phyloP scores from a whole-genome alignment of 2,797 vertebrate species.

The Sebastes taczanowskii region DNA sequence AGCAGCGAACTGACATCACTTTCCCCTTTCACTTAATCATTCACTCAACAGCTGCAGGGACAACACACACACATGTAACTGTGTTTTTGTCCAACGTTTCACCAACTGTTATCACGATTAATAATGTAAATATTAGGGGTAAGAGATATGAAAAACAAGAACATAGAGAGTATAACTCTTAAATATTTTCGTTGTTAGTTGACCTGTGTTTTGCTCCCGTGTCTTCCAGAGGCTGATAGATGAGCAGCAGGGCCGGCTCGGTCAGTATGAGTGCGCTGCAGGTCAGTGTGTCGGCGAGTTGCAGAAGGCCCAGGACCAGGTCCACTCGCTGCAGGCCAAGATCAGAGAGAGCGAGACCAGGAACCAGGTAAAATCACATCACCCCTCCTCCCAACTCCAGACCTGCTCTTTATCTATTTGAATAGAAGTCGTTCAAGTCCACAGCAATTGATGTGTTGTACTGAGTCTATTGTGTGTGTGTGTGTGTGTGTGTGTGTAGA shows the following conservation, averaged over 20 bases:
- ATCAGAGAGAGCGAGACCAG: conserved; percentile 83
- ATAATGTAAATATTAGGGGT: background rate
- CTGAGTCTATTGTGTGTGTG: background rate
- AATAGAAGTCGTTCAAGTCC: background rate
- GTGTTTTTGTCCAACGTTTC: background rate
- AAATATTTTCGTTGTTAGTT: background rate
- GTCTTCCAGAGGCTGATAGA: conserved; percentile 78
- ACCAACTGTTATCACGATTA: background rate
- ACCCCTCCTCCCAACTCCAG: too few species aligned
- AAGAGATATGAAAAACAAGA: background rate
- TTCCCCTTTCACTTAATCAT: conserved; percentile 23
- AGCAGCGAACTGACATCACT: conserved; percentile 25
- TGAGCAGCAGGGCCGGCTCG: conserved; percentile 73
- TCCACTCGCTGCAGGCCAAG: conserved; percentile 82
- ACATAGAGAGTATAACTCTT: background rate
- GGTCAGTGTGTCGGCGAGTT: conserved; percentile 76
- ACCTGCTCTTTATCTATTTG: background rate
- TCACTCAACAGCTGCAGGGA: background rate
- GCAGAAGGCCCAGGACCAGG: conserved; percentile 80
- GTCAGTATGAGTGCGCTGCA: conserved; percentile 66
- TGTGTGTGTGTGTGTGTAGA: conserved; percentile 68
- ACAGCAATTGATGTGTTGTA: background rate
- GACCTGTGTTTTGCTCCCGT: background rate
- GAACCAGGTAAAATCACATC: conserved; percentile 84
- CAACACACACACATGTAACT: background rate